Evolutionary conservation across 2,797 vertebrate species (phyloP).

Genomic region (Hybognathus amarus): DNA sequence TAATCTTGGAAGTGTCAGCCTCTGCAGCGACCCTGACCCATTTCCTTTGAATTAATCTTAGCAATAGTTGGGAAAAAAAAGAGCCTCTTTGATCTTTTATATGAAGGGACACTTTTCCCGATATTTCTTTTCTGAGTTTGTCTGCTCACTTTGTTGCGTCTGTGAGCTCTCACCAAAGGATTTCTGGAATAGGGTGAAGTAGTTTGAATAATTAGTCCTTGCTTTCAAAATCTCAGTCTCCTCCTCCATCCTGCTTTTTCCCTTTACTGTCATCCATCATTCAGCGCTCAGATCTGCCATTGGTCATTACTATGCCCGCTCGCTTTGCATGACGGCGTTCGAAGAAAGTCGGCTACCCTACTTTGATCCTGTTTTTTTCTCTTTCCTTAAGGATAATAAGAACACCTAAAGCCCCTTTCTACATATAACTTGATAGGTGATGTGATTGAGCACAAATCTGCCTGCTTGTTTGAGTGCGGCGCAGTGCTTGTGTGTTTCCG

Average conservation of each 20-base stretch:
- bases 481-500: conserved; percentile 13
- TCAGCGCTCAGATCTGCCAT: conserved; percentile 72
- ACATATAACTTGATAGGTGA: background rate
- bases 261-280: conserved; percentile 68
- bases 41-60: conserved; percentile 74
- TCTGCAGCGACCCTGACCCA: conserved; percentile 54
- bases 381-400: conserved; percentile 61
- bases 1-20: conserved; percentile 54
- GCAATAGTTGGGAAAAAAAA: conserved; percentile 68
- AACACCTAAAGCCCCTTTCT: conserved; percentile 21
- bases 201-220: conserved; percentile 75
- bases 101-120: conserved; percentile 80
- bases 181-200: conserved; percentile 71
- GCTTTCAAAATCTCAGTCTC: conserved; percentile 60
- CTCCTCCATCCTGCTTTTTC: conserved; percentile 13
- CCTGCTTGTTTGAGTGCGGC: background rate
- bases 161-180: conserved; percentile 72
- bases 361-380: conserved; percentile 70
- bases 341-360: conserved; percentile 67
- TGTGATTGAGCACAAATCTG: background rate
- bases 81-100: conserved; percentile 73
- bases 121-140: conserved; percentile 75
- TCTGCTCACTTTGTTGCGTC: conserved; percentile 66
- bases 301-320: conserved; percentile 65
- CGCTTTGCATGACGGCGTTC: conserved; percentile 68